These are phyloP conservation scores for Dendrocincla tyrannina DNA, from an alignment of 2,797 vertebrate species.

Conservation along the genomic window DNA sequence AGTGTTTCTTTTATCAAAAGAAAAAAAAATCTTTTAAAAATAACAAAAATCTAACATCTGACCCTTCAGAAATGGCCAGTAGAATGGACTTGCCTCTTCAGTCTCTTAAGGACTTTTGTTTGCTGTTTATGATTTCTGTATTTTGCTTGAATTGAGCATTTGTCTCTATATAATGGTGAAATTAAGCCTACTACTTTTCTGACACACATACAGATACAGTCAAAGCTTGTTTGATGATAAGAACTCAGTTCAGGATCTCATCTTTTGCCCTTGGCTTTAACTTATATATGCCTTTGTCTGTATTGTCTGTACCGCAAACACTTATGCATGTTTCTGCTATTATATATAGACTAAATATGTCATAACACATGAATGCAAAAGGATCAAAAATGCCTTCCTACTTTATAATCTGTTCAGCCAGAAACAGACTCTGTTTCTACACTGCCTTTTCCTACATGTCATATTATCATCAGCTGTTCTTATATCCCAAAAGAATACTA, in stretches of 20 bases:
- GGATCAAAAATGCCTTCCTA: constrained; percentile 45
- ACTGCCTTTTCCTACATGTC: constrained; percentile 76
- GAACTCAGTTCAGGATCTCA: not conserved
- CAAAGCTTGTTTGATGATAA: constrained; percentile 45
- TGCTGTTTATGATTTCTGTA: not conserved
- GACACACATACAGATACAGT: not conserved
- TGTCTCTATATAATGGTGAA: constrained; percentile 21
- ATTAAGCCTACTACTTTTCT: constrained; percentile 46
- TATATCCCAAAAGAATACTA: constrained; percentile 86
- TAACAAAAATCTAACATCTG: constrained; percentile 9
- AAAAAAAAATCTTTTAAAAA: not conserved
- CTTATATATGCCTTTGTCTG: constrained; percentile 33
- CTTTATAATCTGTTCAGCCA: constrained; percentile 68
- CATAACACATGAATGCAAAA: constrained; percentile 30
- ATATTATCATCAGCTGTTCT: constrained; percentile 83
- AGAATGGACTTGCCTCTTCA: not conserved
- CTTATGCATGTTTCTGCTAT: constrained; percentile 35
- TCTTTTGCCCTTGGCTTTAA: constrained; percentile 58
- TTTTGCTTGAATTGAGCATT: constrained; percentile 16
- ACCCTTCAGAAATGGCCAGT: not conserved
- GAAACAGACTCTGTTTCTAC: constrained; percentile 60
- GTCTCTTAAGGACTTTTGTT: not conserved
- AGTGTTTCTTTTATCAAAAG: not conserved
- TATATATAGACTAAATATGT: constrained; percentile 55
- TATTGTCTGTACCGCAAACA: constrained; percentile 13